Conservation (phyloP, 2,888 invertebrate genomes). For the Eupithecia pulchellata region DNA sequence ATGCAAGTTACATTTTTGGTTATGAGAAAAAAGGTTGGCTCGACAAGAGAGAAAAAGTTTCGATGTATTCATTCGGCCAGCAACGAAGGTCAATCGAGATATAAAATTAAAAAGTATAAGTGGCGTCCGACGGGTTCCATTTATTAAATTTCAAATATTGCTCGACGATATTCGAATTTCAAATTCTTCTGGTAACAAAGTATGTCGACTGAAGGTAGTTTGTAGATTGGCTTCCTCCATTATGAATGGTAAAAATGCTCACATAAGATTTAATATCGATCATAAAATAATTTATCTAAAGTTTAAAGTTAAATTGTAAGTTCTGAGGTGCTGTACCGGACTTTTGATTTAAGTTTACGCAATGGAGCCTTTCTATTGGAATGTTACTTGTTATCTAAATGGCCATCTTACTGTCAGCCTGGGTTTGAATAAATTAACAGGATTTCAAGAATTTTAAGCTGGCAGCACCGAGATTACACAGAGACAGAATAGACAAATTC, state of each 20-base stretch:
- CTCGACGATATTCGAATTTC: slow-evolving; percentile 78
- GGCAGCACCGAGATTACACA: slow-evolving; percentile 20
- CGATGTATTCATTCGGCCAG: slow-evolving; percentile 78
- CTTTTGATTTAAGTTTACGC: slow-evolving; percentile 36
- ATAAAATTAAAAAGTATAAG: slow-evolving; percentile 85
- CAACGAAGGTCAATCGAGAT: slow-evolving; percentile 80
- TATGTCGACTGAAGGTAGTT: slow-evolving; percentile 19
- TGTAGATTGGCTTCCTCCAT: slow-evolving; percentile 48
- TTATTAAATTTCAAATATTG: slow-evolving; percentile 84
- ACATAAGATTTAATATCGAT: slow-evolving; percentile 39
- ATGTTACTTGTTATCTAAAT: slow-evolving; percentile 36
- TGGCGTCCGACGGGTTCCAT: slow-evolving; percentile 61
- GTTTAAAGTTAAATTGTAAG: slow-evolving; percentile 11
- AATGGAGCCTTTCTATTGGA: slow-evolving; percentile 38
- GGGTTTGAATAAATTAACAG: slow-evolving; percentile 36
- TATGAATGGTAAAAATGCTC: neutral
- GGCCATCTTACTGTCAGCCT: slow-evolving; percentile 33
- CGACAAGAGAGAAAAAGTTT: slow-evolving; percentile 64
- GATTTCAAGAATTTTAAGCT: slow-evolving; percentile 33
- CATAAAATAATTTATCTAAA: neutral
- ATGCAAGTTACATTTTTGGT: slow-evolving; percentile 45
- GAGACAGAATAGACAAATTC: slow-evolving; percentile 1
- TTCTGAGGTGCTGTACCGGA: slow-evolving; percentile 11
- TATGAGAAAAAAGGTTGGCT: slow-evolving; percentile 58
- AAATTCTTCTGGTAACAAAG: slow-evolving; percentile 60